Base-by-base conservation (phyloP, 53 echinoderm and acorn worm genomes). In the Astropecten irregularis region DNA sequence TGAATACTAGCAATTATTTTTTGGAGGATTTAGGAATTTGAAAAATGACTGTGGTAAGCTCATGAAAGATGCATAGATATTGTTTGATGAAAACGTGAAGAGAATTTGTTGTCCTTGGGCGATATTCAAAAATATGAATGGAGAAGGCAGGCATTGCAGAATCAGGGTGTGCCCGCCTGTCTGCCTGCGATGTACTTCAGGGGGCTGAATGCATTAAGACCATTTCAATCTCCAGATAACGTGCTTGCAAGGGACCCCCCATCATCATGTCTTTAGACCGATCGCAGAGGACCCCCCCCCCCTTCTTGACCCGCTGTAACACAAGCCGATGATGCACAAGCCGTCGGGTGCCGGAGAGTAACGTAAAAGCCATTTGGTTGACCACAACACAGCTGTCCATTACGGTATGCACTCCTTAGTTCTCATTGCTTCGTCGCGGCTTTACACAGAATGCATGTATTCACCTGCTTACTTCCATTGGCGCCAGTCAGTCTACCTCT, bases 361-460 rank as follows among this genome's bases (percentile, higher is more conserved):
- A 11, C 29, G 61, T 79, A 79, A 79, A 79, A 79, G 79, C 79
- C 47, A 46, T 79, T 62, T 56, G 36, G 56, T 61, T 79, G 79
- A 79, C 79, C 79, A 60, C 79, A 79, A 62, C 60, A 60, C 79
- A 79, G 79, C 79, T 79, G 79, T 25, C 79, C 79, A 79, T 79
- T 79, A 79, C 26, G 30, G 16, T 40, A 39, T 54, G 59, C 76
- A 40, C 40, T 29, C 33, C 37, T 15, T n/a, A n/a, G n/a, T n/a
- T n/a, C n/a, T 33, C 54, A 34, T 65, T 20, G n/a, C 19, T 3
- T 20, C 36, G 65, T n/a, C 9, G 61, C 7, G 38, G 65, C 37
- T 65, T 65, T n/a, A n/a, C n/a, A n/a, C n/a, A n/a, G n/a, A 61
- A 79, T 79, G 79, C 79, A 79, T 79, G 61, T 79, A 79, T 79